Percentiles rank a stretch among this genome's conserved stretches.
These are phyloP conservation scores for Tauraco erythrolophus DNA, from an alignment of 2,113 vertebrate genomes.

Conservation along the genomic window DNA sequence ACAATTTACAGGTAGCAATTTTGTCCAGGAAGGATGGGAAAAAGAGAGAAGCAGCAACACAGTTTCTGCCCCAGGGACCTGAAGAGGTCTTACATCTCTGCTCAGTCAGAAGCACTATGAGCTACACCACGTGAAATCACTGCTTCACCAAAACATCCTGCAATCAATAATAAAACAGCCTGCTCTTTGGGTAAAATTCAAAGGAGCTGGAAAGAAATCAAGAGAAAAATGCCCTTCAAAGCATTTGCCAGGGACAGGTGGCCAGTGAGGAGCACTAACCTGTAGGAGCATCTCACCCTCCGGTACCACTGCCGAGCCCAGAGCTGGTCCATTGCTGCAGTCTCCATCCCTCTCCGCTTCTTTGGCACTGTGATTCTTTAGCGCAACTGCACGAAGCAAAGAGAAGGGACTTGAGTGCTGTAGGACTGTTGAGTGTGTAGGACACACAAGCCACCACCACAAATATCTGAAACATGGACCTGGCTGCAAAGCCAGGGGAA, in stretches of 20 bases:
- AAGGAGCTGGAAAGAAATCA: background rate
- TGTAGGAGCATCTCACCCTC: slow-evolving; percentile 82
- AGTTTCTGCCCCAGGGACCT: background rate
- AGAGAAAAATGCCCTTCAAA: background rate
- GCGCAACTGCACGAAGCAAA: slow-evolving; percentile 68
- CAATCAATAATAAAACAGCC: background rate
- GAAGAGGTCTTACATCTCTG: background rate
- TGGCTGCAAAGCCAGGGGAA: background rate
- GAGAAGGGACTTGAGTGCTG: slow-evolving; percentile 37
- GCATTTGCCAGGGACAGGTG: background rate
- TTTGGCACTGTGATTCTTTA: slow-evolving; percentile 52
- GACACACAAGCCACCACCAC: slow-evolving; percentile 3
- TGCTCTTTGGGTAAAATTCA: background rate
- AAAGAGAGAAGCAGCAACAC: background rate
- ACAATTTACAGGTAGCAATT: background rate
- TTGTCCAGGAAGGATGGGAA: background rate
- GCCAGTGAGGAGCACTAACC: slow-evolving; percentile 60
- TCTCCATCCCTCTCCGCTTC: background rate
- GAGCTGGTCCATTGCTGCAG: background rate
- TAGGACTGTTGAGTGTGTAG: too few species aligned
- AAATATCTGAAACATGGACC: background rate
- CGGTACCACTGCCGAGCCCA: background rate
- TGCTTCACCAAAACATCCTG: background rate
- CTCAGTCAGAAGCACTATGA: background rate
- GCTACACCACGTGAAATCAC: background rate